Percentiles rank a stretch among this genome's conserved stretches.
Conservation (phyloP, 2,113 vertebrate genomes). For the Empidonax alnorum region DNA sequence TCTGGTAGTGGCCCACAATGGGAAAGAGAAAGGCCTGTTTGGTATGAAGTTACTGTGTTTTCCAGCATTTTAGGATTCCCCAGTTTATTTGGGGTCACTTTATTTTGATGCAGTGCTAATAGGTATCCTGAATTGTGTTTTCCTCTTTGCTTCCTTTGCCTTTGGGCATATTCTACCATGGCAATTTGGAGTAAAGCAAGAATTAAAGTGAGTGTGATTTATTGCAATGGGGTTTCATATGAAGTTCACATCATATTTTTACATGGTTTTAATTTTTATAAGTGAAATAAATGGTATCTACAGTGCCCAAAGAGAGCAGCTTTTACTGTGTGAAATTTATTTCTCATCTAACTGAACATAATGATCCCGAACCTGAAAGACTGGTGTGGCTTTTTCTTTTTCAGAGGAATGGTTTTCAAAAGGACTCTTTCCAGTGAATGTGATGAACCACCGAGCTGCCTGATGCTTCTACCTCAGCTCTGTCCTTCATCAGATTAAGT, state of each 20-base stretch:
- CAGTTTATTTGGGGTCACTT: neutral
- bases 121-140: neutral
- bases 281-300: neutral
- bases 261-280: neutral
- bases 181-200: neutral
- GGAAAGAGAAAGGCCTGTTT: neutral
- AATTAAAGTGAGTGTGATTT: neutral
- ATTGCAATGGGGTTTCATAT: neutral
- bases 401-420: slow-evolving; percentile 18
- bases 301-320: neutral
- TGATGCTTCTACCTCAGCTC: neutral
- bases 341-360: neutral
- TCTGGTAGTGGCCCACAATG: neutral
- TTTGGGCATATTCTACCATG: neutral
- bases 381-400: neutral
- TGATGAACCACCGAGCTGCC: neutral
- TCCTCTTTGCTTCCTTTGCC: neutral
- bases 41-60: neutral
- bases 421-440: neutral
- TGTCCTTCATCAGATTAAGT: neutral
- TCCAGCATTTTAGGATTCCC: neutral
- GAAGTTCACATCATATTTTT: neutral
- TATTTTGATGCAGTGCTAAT: neutral
- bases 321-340: neutral
- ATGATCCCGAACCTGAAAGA: neutral